Conservation (phyloP, 2,113 vertebrate genomes). For the Mystacornis crossleyi region DNA sequence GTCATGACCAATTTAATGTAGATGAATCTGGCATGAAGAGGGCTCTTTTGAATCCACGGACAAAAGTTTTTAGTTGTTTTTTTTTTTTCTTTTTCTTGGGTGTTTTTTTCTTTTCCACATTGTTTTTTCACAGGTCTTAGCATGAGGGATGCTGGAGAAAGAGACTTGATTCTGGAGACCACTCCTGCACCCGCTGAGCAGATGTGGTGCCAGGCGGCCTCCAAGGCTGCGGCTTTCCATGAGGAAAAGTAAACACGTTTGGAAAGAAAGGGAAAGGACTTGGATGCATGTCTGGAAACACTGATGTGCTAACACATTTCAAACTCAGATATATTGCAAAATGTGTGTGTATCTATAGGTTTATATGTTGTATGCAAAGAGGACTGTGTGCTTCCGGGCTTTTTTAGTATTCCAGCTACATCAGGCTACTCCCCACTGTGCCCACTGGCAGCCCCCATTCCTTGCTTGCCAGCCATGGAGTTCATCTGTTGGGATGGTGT, state of each 20-base stretch:
- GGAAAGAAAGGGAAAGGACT: not conserved
- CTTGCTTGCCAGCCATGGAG: not conserved
- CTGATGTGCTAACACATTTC: not conserved
- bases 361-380: not conserved
- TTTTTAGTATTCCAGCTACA: not conserved
- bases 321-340: not conserved
- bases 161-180: conserved; percentile 2
- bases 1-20: conserved; percentile 82
- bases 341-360: not conserved
- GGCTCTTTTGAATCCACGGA: conserved; percentile 63
- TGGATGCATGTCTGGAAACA: not conserved
- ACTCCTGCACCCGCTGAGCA: not conserved
- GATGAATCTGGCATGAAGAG: conserved; percentile 73
- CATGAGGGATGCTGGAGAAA: not conserved
- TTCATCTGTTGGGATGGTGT: not conserved
- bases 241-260: not conserved
- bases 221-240: not conserved
- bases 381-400: not conserved
- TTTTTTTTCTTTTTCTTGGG: not conserved
- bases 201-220: not conserved
- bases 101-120: not conserved
- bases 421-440: fast-evolving
- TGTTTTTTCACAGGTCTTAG: not conserved
- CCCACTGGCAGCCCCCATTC: not conserved
- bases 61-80: conserved; percentile 33